These are phyloP conservation scores for Artemia sinica DNA, from an alignment of 2,888 invertebrate species.

Conservation along the genomic window DNA sequence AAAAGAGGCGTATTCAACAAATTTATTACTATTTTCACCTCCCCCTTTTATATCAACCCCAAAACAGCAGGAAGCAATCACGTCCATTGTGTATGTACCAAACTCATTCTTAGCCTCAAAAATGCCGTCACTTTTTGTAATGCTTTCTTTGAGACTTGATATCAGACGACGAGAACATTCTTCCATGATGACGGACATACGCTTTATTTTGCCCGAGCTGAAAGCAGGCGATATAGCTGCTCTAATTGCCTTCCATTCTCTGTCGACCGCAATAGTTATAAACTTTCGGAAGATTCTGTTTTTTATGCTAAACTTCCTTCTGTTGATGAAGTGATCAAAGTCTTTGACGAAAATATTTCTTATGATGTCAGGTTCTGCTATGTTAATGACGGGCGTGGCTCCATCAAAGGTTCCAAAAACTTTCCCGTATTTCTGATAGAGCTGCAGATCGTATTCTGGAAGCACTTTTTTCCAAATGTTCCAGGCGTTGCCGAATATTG, in stretches of 20 bases:
- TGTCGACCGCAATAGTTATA: constrained; percentile 14
- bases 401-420: constrained; percentile 20
- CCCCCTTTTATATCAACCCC: neutral
- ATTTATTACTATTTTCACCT: neutral
- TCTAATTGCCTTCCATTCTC: constrained; percentile 21
- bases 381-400: constrained; percentile 15
- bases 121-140: neutral
- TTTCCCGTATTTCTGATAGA: constrained; percentile 19
- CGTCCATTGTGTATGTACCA: constrained; percentile 9
- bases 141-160: neutral
- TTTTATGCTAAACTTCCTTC: constrained; percentile 16
- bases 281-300: constrained; percentile 20
- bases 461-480: constrained; percentile 19
- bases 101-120: constrained; percentile 6
- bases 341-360: constrained; percentile 20
- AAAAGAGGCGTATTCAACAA: neutral
- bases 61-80: constrained; percentile 7
- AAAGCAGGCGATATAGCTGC: constrained; percentile 21
- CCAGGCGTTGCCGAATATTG: constrained; percentile 20
- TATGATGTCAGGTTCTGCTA: constrained; percentile 18
- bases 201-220: constrained; percentile 21
- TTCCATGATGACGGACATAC: constrained; percentile 14
- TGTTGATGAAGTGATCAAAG: constrained; percentile 21
- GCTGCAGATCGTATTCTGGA: constrained; percentile 18
- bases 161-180: neutral